Evolutionary conservation across 2,888 invertebrate genomes (phyloP).

Genomic region (Phengaris arion): DNA sequence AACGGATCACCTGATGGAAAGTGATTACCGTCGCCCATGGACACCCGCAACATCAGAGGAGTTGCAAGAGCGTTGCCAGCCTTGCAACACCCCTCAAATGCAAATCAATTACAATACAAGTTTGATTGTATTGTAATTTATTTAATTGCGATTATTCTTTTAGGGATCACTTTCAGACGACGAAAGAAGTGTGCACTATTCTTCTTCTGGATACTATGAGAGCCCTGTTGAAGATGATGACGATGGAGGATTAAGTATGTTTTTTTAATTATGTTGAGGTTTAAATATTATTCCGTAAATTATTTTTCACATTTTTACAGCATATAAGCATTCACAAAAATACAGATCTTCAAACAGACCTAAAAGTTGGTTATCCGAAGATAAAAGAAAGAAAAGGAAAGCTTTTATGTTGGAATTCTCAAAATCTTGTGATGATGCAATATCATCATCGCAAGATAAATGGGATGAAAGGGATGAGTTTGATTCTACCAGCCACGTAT

Average conservation of each 20-base stretch:
- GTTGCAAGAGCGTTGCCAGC: too few species aligned
- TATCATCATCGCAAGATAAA: conserved; percentile 74
- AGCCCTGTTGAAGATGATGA: conserved; percentile 85
- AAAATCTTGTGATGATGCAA: conserved; percentile 78
- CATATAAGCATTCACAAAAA: conserved; percentile 75
- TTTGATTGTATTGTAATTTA: neutral
- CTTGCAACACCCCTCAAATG: too few species aligned
- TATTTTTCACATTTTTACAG: conserved; percentile 46
- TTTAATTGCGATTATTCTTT: conserved; percentile 36
- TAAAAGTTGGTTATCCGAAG: conserved; percentile 83
- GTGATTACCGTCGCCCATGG: too few species aligned
- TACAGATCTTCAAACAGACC: conserved; percentile 67
- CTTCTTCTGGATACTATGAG: conserved; percentile 87
- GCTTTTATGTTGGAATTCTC: conserved; percentile 88
- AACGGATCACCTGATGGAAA: too few species aligned
- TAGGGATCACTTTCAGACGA: conserved; percentile 83
- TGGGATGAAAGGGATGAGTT: conserved; percentile 64
- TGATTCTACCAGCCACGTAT: conserved; percentile 54
- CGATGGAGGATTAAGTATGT: conserved; percentile 73
- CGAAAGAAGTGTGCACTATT: conserved; percentile 85
- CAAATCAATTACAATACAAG: too few species aligned
- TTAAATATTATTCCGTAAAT: conserved; percentile 29
- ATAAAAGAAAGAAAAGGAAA: conserved; percentile 85
- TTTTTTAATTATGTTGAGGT: conserved; percentile 13
- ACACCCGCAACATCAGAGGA: too few species aligned